phyloP scores from a whole-genome alignment of 2,113 vertebrate genomes.

The Hylia prasina region DNA sequence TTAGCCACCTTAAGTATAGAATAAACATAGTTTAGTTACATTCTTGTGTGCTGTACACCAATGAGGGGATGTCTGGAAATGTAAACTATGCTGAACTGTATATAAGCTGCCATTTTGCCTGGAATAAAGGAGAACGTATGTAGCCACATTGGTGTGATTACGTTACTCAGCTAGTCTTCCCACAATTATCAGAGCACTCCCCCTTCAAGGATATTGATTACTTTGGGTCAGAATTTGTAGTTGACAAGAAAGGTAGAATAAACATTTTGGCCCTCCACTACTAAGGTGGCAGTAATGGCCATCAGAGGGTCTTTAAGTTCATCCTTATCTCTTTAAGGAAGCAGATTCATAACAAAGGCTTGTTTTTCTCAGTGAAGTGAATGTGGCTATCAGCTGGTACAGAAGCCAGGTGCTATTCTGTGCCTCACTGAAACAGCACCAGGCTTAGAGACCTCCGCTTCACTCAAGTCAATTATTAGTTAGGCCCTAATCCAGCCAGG shows the following conservation, averaged over 20 bases:
- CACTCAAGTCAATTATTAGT: too few species aligned
- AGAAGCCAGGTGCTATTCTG: not conserved
- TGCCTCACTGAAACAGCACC: not conserved
- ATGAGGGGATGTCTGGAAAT: too few species aligned
- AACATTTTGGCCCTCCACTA: not conserved
- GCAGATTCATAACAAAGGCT: not conserved
- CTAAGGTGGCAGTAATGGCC: not conserved
- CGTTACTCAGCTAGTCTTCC: too few species aligned
- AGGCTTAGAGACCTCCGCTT: not conserved
- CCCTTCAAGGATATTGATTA: fast-evolving
- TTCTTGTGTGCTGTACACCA: too few species aligned
- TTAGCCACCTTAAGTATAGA: too few species aligned
- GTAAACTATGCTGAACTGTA: too few species aligned
- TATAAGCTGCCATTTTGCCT: too few species aligned
- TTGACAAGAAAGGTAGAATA: not conserved
- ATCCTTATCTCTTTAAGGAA: not conserved
- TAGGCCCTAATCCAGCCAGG: not conserved
- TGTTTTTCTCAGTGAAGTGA: not conserved
- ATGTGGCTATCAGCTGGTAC: not conserved
- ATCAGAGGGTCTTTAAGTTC: not conserved
- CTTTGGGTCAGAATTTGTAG: not conserved
- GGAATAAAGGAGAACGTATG: too few species aligned
- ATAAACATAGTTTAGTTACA: too few species aligned
- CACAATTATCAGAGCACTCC: too few species aligned
- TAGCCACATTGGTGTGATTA: too few species aligned